Conservation (phyloP, 2,113 vertebrate species). For the Fulmarus glacialis region DNA sequence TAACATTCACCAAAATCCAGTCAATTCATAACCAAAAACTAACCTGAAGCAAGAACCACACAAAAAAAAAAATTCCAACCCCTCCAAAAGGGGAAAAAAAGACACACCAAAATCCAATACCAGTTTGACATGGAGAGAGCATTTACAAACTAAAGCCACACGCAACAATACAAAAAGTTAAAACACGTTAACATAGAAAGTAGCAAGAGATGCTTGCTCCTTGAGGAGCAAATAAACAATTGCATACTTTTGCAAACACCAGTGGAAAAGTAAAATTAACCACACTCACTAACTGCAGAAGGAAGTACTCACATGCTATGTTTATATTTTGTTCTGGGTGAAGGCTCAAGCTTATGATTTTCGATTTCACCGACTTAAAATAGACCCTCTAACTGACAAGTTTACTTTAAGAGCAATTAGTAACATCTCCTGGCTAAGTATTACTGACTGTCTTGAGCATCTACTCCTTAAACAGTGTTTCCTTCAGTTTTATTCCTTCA, state of each 20-base stretch:
- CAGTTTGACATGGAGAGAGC: not conserved
- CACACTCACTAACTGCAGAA: not conserved
- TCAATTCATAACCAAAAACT: not conserved
- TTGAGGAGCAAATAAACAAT: not conserved
- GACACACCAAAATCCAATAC: not conserved
- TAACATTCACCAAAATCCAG: not conserved
- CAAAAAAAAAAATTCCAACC: too few species aligned
- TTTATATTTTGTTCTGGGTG: not conserved
- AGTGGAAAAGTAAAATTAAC: not conserved
- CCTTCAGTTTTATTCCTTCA: not conserved
- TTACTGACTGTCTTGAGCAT: not conserved
- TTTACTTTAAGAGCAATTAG: not conserved
- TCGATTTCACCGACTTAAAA: slow-evolving; percentile 22
- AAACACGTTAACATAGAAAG: not conserved
- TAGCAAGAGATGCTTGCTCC: not conserved
- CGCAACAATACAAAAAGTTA: not conserved
- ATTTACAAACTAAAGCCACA: not conserved
- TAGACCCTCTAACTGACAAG: not conserved
- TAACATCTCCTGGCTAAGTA: not conserved
- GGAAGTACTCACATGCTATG: not conserved
- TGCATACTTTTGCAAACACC: not conserved
- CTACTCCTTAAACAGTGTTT: not conserved
- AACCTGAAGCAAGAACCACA: not conserved
- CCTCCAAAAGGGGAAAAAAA: not conserved
- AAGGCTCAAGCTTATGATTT: slow-evolving; percentile 10